Conservation (phyloP, 2,888 invertebrate species). For the Sinhomidia bicolor region DNA sequence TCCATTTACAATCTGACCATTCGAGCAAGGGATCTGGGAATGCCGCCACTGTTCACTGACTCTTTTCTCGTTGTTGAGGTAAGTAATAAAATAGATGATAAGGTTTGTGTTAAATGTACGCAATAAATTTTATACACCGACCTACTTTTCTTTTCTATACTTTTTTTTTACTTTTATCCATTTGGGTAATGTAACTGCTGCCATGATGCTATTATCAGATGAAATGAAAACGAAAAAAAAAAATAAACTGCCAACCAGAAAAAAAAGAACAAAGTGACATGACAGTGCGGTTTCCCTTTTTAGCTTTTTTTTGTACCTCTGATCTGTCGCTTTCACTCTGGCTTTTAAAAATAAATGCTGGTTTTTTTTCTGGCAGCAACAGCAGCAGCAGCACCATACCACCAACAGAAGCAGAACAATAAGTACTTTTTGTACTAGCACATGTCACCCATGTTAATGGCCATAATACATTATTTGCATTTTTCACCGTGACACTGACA, state of each 20-base stretch:
- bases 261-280: too few species aligned
- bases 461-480: slow-evolving; percentile 46
- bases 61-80: slow-evolving; percentile 91
- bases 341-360: not conserved
- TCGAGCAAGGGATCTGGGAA: slow-evolving; percentile 92
- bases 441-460: slow-evolving; percentile 11
- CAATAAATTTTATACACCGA: slow-evolving; percentile 81
- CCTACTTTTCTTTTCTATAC: too few species aligned
- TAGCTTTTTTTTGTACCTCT: not conserved
- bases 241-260: not conserved
- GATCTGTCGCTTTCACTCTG: not conserved
- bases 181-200: too few species aligned
- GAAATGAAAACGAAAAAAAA: not conserved
- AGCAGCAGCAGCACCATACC: too few species aligned
- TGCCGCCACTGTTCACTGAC: slow-evolving; percentile 90
- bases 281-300: not conserved
- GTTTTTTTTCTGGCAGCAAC: too few species aligned
- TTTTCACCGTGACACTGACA: slow-evolving; percentile 47
- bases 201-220: too few species aligned
- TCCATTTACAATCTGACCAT: slow-evolving; percentile 94
- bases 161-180: too few species aligned
- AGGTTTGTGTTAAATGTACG: slow-evolving; percentile 86
- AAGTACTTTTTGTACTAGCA: too few species aligned
- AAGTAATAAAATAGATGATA: slow-evolving; percentile 81
- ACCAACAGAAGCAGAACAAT: too few species aligned